These are phyloP conservation scores for Temnothorax unifasciatus DNA, from an alignment of 2,888 invertebrate species.

Conservation along the genomic window DNA sequence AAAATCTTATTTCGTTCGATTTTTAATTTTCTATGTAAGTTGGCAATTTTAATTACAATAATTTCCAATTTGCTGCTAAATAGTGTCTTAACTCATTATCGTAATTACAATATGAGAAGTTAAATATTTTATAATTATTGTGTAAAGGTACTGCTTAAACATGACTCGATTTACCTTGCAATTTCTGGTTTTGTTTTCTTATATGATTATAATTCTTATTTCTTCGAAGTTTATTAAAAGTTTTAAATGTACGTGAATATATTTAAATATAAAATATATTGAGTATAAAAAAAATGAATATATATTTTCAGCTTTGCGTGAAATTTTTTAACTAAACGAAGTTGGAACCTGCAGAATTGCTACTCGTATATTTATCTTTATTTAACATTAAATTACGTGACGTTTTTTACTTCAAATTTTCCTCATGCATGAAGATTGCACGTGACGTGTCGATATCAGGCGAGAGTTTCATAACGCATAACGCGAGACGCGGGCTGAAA, in stretches of 20 bases:
- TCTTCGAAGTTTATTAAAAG: neutral
- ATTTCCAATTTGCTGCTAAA: neutral
- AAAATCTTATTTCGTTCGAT: neutral
- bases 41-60: neutral
- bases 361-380: neutral
- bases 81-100: neutral
- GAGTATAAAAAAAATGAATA: neutral
- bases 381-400: neutral
- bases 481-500: conserved; percentile 18
- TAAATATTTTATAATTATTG: neutral
- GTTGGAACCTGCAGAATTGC: neutral
- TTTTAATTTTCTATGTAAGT: neutral
- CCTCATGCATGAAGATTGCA: neutral
- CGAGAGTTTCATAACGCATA: conserved; percentile 7
- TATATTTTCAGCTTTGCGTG: neutral
- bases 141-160: neutral
- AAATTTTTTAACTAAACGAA: neutral
- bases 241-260: neutral
- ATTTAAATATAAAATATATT: neutral
- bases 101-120: neutral
- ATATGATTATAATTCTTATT: neutral
- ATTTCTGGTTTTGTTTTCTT: neutral
- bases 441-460: conserved; percentile 37
- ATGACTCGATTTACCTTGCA: neutral
- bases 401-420: neutral